Percentiles rank a stretch among this genome's conserved stretches.
These are phyloP conservation scores for Anolis sagrei DNA, from an alignment of 2,113 vertebrate genomes.

Conservation along the genomic window DNA sequence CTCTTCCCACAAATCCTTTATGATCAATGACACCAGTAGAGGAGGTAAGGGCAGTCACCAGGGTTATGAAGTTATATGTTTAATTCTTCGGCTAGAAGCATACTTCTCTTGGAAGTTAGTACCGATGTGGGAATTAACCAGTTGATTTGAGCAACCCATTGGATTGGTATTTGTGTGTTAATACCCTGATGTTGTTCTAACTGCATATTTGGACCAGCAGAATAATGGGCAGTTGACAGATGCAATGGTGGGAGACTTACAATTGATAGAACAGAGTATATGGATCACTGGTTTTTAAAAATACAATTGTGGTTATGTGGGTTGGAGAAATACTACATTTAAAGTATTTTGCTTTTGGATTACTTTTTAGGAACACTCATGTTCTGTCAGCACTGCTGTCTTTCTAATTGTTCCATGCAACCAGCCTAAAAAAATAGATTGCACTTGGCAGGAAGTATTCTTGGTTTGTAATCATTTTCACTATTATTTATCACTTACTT, in stretches of 20 bases:
- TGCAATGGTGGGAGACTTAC: neutral
- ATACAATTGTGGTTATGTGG: neutral
- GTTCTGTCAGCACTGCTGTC: slow-evolving; percentile 44
- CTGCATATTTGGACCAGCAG: neutral
- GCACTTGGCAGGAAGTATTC: slow-evolving; percentile 57
- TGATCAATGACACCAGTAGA: neutral
- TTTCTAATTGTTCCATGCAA: slow-evolving; percentile 51
- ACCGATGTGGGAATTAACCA: neutral
- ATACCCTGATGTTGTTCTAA: neutral
- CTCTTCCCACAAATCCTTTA: neutral
- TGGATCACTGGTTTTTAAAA: neutral
- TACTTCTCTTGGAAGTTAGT: neutral
- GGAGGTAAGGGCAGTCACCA: neutral
- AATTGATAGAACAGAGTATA: neutral
- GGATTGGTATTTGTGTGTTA: neutral
- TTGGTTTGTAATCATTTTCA: slow-evolving; percentile 57
- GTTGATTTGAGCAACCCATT: neutral
- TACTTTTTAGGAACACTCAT: slow-evolving; percentile 23
- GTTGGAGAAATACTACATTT: neutral
- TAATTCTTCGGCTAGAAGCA: neutral
- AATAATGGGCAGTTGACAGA: neutral
- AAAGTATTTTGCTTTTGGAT: neutral
- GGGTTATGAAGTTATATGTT: neutral
- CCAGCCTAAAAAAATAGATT: slow-evolving; percentile 41
- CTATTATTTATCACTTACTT: slow-evolving; percentile 64